These are phyloP conservation scores for Alitta virens DNA, from an alignment of 2,888 invertebrate genomes.

Conservation along the genomic window DNA sequence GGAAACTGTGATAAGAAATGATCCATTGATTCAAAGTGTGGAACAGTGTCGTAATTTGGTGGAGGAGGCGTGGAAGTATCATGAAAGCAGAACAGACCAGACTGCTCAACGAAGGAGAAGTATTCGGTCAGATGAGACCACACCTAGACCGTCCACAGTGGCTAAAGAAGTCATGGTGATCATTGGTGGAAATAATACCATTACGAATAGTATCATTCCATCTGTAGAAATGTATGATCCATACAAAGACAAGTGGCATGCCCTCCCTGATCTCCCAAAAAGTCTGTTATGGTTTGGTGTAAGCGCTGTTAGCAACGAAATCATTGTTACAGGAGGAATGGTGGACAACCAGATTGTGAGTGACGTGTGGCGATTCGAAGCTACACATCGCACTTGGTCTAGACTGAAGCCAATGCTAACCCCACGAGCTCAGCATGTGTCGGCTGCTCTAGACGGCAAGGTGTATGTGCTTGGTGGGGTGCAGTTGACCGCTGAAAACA, in stretches of 20 bases:
- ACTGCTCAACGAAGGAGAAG: conserved; percentile 47
- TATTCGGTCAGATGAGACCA: conserved; percentile 41
- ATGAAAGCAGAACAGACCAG: conserved; percentile 44
- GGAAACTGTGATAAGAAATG: conserved; percentile 36
- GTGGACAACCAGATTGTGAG: conserved; percentile 44
- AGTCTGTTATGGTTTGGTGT: conserved; percentile 46
- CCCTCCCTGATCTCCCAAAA: conserved; percentile 46
- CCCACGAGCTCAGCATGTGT: conserved; percentile 51
- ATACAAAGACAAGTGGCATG: conserved; percentile 49
- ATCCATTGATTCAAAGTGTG: conserved; percentile 41
- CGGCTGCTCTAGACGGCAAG: conserved; percentile 41
- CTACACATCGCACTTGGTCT: conserved; percentile 45
- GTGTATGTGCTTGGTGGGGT: conserved; percentile 53
- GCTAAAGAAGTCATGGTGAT: conserved; percentile 54
- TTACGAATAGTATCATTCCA: conserved; percentile 35
- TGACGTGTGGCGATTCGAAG: conserved; percentile 52
- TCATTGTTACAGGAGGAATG: conserved; percentile 53
- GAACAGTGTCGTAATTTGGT: conserved; percentile 41
- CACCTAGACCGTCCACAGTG: conserved; percentile 54
- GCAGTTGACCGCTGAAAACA: conserved; percentile 35
- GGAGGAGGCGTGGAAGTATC: conserved; percentile 43
- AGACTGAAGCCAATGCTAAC: conserved; percentile 42
- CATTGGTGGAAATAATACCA: conserved; percentile 35
- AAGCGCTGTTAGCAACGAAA: conserved; percentile 44
- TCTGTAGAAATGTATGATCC: conserved; percentile 53